A percentile compares a stretch with the other conserved stretches of the same genome.
Conservation (phyloP, 2,888 invertebrate genomes). For the Eupithecia dodoneata region DNA sequence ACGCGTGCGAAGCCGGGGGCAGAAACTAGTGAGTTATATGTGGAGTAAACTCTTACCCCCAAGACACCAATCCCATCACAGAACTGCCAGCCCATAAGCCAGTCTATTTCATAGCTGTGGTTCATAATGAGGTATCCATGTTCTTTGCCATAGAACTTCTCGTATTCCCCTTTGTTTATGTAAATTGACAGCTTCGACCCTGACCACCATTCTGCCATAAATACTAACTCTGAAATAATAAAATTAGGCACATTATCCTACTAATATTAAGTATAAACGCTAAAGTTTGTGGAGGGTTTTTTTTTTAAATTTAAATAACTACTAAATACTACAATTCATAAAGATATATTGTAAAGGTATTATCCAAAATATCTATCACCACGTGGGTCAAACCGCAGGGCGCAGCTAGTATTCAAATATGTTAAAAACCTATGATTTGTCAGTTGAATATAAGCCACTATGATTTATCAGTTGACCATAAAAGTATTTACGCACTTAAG, state of each 20-base stretch:
- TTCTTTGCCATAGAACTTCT: slow-evolving; percentile 93
- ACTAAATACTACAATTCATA: too few species aligned
- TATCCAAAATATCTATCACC: too few species aligned
- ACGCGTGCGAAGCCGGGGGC: too few species aligned
- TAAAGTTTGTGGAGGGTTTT: too few species aligned
- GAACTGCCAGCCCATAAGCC: slow-evolving; percentile 97
- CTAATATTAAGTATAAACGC: too few species aligned
- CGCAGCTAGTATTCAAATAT: background rate
- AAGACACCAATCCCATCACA: slow-evolving; percentile 91
- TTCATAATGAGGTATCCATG: slow-evolving; percentile 96
- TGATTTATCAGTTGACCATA: background rate
- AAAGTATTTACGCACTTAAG: background rate
- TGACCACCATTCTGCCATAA: slow-evolving; percentile 97
- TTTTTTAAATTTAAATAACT: too few species aligned
- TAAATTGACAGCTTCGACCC: slow-evolving; percentile 89
- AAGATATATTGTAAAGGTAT: too few species aligned
- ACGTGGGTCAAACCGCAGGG: too few species aligned
- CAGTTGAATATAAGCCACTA: too few species aligned
- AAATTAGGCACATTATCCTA: background rate
- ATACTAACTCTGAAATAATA: slow-evolving; percentile 90
- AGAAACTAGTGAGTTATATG: too few species aligned
- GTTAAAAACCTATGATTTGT: background rate
- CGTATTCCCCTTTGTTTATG: slow-evolving; percentile 90
- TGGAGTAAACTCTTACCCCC: slow-evolving; percentile 87
- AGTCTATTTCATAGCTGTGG: slow-evolving; percentile 97